Conservation (phyloP, 2,888 invertebrate species). For the Limenitis arthemis region DNA sequence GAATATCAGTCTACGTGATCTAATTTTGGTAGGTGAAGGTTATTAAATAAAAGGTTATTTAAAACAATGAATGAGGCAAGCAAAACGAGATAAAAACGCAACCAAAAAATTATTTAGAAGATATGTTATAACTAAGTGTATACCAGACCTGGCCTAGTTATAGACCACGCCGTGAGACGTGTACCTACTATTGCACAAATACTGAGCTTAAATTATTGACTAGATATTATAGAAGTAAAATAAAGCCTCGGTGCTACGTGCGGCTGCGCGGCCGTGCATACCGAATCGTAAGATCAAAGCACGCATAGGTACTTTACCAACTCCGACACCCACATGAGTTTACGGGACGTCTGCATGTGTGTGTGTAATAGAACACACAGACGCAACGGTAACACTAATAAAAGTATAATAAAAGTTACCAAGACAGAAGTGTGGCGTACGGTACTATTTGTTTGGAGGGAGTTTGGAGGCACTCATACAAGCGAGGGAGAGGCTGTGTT, state of each 20-base stretch:
- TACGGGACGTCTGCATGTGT: slow-evolving; percentile 36
- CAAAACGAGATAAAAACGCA: slow-evolving; percentile 5
- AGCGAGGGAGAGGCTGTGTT: slow-evolving; percentile 66
- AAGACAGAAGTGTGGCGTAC: slow-evolving; percentile 66
- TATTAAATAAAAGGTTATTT: slow-evolving; percentile 20
- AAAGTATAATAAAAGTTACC: slow-evolving; percentile 66
- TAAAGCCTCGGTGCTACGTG: slow-evolving; percentile 62
- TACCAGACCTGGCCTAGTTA: slow-evolving; percentile 27
- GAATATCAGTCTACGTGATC: slow-evolving; percentile 29
- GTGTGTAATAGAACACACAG: slow-evolving; percentile 48
- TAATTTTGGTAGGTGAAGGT: slow-evolving; percentile 29
- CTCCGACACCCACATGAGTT: slow-evolving; percentile 57
- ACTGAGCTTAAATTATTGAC: slow-evolving; percentile 65
- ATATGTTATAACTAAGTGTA: slow-evolving; percentile 22
- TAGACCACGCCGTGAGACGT: slow-evolving; percentile 44
- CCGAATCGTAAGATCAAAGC: slow-evolving; percentile 72
- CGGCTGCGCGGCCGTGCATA: slow-evolving; percentile 66
- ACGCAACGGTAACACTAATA: slow-evolving; percentile 51
- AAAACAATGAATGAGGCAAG: slow-evolving; percentile 17
- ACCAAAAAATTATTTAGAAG: slow-evolving; percentile 13
- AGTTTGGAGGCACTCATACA: slow-evolving; percentile 68
- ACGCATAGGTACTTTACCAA: slow-evolving; percentile 69
- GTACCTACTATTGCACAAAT: slow-evolving; percentile 59
- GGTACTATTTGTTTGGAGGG: slow-evolving; percentile 71
- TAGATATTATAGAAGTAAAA: slow-evolving; percentile 65